phyloP scores from a whole-genome alignment of 2,888 invertebrate genomes.

The Fissipunctia ypsillon region DNA sequence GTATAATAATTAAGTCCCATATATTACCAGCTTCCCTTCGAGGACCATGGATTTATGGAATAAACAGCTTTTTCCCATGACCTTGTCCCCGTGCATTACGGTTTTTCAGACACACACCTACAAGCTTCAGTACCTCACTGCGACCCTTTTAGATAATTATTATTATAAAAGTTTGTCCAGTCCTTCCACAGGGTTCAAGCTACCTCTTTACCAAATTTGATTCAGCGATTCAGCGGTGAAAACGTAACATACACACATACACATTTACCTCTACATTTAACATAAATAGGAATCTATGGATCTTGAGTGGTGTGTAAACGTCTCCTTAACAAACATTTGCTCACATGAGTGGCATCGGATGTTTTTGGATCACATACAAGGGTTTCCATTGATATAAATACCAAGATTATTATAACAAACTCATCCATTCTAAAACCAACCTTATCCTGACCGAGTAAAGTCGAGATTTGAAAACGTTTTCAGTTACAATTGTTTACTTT shows the following conservation, averaged over 20 bases:
- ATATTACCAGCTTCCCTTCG: background rate
- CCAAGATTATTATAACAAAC: slow-evolving; percentile 56
- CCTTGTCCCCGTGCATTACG: background rate
- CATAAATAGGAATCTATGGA: background rate
- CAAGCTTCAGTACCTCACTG: background rate
- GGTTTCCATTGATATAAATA: slow-evolving; percentile 80
- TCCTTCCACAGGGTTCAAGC: background rate
- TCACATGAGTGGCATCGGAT: slow-evolving; percentile 82
- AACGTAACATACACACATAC: slow-evolving; percentile 4
- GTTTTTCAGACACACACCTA: background rate
- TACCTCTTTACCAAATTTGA: background rate
- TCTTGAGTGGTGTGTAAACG: slow-evolving; percentile 58
- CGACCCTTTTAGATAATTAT: background rate
- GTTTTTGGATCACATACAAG: slow-evolving; percentile 85
- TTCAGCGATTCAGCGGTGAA: background rate
- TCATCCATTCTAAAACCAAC: slow-evolving; percentile 41
- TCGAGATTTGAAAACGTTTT: slow-evolving; percentile 3
- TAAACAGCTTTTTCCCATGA: background rate
- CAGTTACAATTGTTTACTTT: slow-evolving; percentile 74
- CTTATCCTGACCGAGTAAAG: slow-evolving; percentile 38
- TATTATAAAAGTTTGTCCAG: background rate
- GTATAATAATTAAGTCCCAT: slow-evolving; percentile 1
- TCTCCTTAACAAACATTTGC: slow-evolving; percentile 79
- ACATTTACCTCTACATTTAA: background rate
- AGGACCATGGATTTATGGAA: background rate